Evolutionary conservation across 2,888 invertebrate genomes (phyloP).

Genomic region (Drosophila paranaensis): DNA sequence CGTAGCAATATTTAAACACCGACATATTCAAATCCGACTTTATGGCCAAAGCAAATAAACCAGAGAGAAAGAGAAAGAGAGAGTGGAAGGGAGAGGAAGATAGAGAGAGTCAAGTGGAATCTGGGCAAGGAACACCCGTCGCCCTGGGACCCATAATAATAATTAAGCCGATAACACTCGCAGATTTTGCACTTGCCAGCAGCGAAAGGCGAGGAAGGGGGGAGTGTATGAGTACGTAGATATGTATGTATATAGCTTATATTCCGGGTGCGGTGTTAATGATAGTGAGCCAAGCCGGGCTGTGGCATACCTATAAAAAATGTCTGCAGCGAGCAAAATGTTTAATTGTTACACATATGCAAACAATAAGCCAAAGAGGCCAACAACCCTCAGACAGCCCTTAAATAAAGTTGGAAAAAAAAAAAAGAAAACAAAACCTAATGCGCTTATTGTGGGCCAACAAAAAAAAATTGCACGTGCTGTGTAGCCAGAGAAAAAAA

Average conservation of each 20-base stretch:
- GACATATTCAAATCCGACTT: slow-evolving; percentile 79
- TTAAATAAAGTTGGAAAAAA: slow-evolving; percentile 14
- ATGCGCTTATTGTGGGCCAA: slow-evolving; percentile 71
- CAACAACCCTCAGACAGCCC: slow-evolving; percentile 54
- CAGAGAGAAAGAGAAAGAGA: slow-evolving; percentile 14
- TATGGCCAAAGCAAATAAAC: slow-evolving; percentile 69
- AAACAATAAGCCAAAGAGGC: slow-evolving; percentile 68
- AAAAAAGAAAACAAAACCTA: slow-evolving; percentile 53
- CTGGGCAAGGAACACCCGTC: slow-evolving; percentile 56
- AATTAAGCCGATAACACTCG: slow-evolving; percentile 81
- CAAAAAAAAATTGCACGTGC: slow-evolving; percentile 79
- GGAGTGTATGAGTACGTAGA: neutral
- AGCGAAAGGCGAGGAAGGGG: neutral
- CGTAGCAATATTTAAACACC: slow-evolving; percentile 71
- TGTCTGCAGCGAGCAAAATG: slow-evolving; percentile 72
- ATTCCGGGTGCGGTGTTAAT: slow-evolving; percentile 60
- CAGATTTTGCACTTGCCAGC: slow-evolving; percentile 77
- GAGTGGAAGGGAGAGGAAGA: neutral
- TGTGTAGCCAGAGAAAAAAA: slow-evolving; percentile 20
- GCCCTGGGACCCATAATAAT: slow-evolving; percentile 78
- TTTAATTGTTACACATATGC: slow-evolving; percentile 80
- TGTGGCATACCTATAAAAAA: slow-evolving; percentile 60
- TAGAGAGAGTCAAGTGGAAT: slow-evolving; percentile 63
- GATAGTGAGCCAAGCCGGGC: slow-evolving; percentile 36
- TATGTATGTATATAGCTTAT: neutral